Base-by-base conservation (phyloP, 2,797 vertebrate genomes). In the Hozukius guyotensis region DNA sequence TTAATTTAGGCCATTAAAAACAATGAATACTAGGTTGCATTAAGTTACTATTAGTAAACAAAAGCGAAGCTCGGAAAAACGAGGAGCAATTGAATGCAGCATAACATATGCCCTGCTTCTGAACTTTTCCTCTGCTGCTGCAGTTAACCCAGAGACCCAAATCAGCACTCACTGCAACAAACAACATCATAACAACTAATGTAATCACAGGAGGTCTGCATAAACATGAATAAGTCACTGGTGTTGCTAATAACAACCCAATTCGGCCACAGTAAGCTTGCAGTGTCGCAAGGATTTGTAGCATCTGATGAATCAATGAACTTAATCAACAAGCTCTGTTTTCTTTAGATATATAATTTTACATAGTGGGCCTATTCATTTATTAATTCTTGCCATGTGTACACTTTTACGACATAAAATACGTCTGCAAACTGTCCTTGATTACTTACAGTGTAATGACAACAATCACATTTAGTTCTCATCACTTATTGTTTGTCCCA, bases 91-190 rank as follows among this genome's bases (percentile, higher is more conserved):
- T 90, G 78, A 94, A 92, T 1, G 90, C 90, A 84, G 6, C 90
- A 71, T 42, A 13, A 3, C 68, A 0, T 65, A 31, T 95, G 94
- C 88, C 94, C 93, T 82, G 88, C 80, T 85, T 75, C 91, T 96
- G 95, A 96, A 95, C 96, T 86, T 89, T 66, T 71, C 27, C 83
- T 72, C 65, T 32, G 42, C 32, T 55, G 31, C 10, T 11, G 53
- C 27, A 77, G 57, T 74, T 59, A 82, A 85, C 67, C 88, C 83
- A 85, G 87, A 88, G 22, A 86, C 80, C 49, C 31, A 89, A 32
- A 78, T 73, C 34, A 5, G 3, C 13, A 12, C 24, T 5, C 42
- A 7, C 0, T 66, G 71, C 18, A 18, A 14, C 52, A 52, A 56
- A 34, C 20, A 12, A 2, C 56, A 75, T 25, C 20, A 60, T 0